Base-by-base conservation (phyloP, 1,140 invertebrate genomes). In the Leguminivora glycinivorella region DNA sequence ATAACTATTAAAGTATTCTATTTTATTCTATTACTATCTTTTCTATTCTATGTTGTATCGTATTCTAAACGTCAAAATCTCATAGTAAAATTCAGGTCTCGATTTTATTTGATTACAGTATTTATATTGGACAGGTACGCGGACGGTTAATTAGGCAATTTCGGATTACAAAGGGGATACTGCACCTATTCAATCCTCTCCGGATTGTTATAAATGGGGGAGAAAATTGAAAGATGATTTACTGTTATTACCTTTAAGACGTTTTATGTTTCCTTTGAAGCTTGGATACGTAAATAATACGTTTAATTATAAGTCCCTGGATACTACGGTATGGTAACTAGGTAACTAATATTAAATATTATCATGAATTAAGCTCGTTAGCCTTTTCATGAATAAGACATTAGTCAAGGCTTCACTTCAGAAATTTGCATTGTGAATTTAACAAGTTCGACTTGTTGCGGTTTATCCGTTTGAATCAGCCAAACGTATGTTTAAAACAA, bases 101-200 rank as follows among this genome's bases (percentile, higher is more conserved):
- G 22, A 58, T 29, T 29, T 58, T 58, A 58, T 58, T 58, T 58
- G 14, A 58, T 58, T 58, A 58, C 25, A 25, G 56, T 29, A 29
- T 58, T 58, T 58, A 17, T 58, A 26, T 58, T 58, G 12, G 25
- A 58, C 47, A 52, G 69, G 67, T 70, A 73, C 25, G 31, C 31
- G 12, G 47, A 69, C 52, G 38, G 67, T 72, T 75, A 75, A 75
- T 75, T 75, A 72, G 69, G 31, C 56, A 29, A 58, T 58, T 58
- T 58, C n/a, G 56, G 56, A 58, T 58, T 29, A 58, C 56, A 58
- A 58, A 58, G 56, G 56, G 56, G 25, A 29, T 58, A 26, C 56
- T 58, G 56, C 56, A 58, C 56, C 56, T 58, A 58, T 58, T 58
- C 56, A 58, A 58, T 58, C 56, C 56, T 58, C 56, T 25, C 56